Base-by-base conservation (phyloP, 1,140 invertebrate genomes). In the Babylonia areolata region DNA sequence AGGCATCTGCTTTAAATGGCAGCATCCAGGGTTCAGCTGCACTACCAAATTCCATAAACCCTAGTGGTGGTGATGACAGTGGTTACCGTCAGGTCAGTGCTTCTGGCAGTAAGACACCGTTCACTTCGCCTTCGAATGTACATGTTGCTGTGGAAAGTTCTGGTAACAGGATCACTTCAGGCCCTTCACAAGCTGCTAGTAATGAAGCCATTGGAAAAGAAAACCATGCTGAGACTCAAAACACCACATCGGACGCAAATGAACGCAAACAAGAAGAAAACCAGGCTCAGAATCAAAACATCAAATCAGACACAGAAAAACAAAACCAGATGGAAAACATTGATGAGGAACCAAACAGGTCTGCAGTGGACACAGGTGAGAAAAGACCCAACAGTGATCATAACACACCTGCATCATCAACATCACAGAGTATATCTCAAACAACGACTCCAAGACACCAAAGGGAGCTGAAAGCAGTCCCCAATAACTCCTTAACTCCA, bases 11-110 rank as follows among this genome's bases (percentile, higher is more conserved):
- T 20, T 42, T 37, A 33, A n/a, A n/a, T n/a, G n/a, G n/a, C 40
- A 71, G 17, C 17, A 42, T 37, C 15, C 73, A 71, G 75, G 5
- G 12, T 9, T 39, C 51, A 23, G 40, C n/a, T 58, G 17, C 17
- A 33, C 31, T 58, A 15, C 64, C 35, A 15, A 73, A 84, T 31
- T 58, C 54, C 80, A 31, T 75, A 40, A 37, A 69, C 9, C 33
- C 42, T 39, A 37, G n/a, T 42, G 35, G 23, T 5, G 51, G 58
- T 20, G 33, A 42, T 23, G 17, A 17, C n/a, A 33, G 39, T 23
- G 37, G 69, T 2, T 75, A 28, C 17, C 54, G 46, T 35, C 71
- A 85, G 42, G 77, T 46, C 64, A 77, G 83, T 51, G 64, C 83
- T 3, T 75, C 71, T 1, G 71, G 69, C 31, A n/a, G 5, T 28